These are phyloP conservation scores for Aporophyla lueneburgensis DNA, from an alignment of 2,888 invertebrate species.

Conservation along the genomic window DNA sequence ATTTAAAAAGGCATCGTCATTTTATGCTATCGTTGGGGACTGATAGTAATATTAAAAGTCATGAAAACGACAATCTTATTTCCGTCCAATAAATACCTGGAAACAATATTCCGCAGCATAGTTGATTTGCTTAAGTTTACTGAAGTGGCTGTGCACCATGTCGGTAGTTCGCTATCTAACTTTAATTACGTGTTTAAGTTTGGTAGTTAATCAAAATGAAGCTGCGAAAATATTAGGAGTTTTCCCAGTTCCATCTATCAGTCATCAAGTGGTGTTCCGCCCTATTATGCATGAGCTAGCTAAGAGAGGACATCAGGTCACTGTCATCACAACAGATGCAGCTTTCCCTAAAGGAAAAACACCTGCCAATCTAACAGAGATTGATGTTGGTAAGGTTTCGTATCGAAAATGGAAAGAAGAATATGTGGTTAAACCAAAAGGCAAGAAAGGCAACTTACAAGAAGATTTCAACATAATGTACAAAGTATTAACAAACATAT, in stretches of 20 bases:
- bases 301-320: slow-evolving; percentile 81
- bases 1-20: slow-evolving; percentile 2
- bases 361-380: slow-evolving; percentile 79
- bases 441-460: slow-evolving; percentile 31
- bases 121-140: neutral
- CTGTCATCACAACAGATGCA: slow-evolving; percentile 80
- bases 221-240: slow-evolving; percentile 79
- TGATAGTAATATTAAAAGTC: too few relatives aligned
- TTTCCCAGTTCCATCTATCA: slow-evolving; percentile 79
- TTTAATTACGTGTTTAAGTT: slow-evolving; percentile 2
- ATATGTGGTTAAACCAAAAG: slow-evolving; percentile 43
- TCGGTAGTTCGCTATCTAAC: neutral
- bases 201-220: slow-evolving; percentile 37
- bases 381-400: slow-evolving; percentile 75
- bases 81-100: slow-evolving; percentile 9
- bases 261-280: slow-evolving; percentile 82
- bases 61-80: neutral
- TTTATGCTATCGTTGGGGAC: neutral
- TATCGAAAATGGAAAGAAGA: slow-evolving; percentile 64
- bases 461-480: slow-evolving; percentile 22
- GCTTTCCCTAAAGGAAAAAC: slow-evolving; percentile 65
- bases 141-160: slow-evolving; percentile 11
- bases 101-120: neutral
- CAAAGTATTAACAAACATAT: neutral
- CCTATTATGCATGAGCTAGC: slow-evolving; percentile 79